Conservation (phyloP, 1,140 invertebrate species). For the Nymphalis io region DNA sequence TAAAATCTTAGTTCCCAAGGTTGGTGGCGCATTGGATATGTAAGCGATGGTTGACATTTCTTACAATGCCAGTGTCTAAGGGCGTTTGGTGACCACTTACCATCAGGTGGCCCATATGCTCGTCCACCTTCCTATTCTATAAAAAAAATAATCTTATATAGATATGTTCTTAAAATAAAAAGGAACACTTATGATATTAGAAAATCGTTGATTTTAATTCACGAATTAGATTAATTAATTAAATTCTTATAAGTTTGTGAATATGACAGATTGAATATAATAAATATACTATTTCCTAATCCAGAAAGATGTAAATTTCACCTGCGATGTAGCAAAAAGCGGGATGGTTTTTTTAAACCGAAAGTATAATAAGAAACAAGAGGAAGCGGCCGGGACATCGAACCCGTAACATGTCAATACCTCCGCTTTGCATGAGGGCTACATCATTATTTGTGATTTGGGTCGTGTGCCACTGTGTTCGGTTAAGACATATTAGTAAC, state of each 20-base stretch:
- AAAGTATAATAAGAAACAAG: slow-evolving; percentile 44
- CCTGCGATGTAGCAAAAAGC: slow-evolving; percentile 12
- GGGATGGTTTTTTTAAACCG: background rate
- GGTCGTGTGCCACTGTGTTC: slow-evolving; percentile 27
- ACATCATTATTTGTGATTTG: slow-evolving; percentile 68
- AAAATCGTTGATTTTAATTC: no score
- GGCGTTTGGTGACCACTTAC: no score
- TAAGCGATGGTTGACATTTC: no score
- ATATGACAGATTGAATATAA: background rate
- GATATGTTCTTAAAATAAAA: no score
- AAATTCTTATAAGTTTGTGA: background rate
- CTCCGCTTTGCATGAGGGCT: slow-evolving; percentile 60
- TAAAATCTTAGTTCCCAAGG: no score
- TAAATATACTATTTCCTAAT: background rate
- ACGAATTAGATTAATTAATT: no score
- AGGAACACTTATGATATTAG: no score
- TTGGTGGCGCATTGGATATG: no score
- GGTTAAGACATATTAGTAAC: slow-evolving; percentile 23
- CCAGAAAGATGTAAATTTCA: background rate
- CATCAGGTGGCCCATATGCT: no score
- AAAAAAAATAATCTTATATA: no score
- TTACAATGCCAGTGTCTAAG: no score
- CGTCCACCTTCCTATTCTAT: no score
- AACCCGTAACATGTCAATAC: slow-evolving; percentile 69
- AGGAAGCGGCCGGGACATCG: slow-evolving; percentile 55